Conservation (phyloP, 2,113 vertebrate genomes). For the Piliocolobus tephrosceles region DNA sequence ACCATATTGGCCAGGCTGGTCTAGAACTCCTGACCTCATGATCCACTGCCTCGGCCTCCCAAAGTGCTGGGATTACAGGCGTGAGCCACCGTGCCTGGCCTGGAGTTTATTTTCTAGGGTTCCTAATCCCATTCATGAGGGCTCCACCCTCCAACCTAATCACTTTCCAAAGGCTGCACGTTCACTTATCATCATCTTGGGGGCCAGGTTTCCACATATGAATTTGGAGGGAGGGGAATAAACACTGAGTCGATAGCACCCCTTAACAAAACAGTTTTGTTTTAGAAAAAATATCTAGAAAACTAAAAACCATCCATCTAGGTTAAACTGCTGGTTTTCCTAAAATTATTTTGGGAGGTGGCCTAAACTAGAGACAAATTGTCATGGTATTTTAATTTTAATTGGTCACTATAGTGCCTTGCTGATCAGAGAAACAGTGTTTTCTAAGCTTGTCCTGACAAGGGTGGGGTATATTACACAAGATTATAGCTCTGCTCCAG, state of each 20-base stretch:
- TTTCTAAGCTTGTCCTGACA: not conserved
- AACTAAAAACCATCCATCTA: not conserved
- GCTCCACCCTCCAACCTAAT: not conserved
- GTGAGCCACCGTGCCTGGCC: no score
- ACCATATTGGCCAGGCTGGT: no score
- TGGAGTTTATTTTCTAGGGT: not conserved
- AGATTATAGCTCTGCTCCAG: not conserved
- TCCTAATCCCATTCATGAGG: not conserved
- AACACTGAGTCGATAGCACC: not conserved
- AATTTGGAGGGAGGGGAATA: no score
- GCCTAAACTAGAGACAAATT: not conserved
- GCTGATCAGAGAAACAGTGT: not conserved
- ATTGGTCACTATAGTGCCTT: not conserved
- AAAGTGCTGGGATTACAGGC: no score
- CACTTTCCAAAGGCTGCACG: not conserved
- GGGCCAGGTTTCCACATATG: not conserved
- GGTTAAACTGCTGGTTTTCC: not conserved
- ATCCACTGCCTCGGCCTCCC: no score
- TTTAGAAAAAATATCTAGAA: not conserved
- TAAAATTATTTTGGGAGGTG: not conserved
- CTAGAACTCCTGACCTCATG: no score
- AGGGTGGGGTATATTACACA: not conserved
- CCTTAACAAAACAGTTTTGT: not conserved
- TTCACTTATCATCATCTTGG: not conserved
- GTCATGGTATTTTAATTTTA: not conserved